Evolutionary conservation across 2,888 invertebrate genomes (phyloP), one percentile per base, ranked within the genome.

Genomic region (Cheilosia soror): DNA sequence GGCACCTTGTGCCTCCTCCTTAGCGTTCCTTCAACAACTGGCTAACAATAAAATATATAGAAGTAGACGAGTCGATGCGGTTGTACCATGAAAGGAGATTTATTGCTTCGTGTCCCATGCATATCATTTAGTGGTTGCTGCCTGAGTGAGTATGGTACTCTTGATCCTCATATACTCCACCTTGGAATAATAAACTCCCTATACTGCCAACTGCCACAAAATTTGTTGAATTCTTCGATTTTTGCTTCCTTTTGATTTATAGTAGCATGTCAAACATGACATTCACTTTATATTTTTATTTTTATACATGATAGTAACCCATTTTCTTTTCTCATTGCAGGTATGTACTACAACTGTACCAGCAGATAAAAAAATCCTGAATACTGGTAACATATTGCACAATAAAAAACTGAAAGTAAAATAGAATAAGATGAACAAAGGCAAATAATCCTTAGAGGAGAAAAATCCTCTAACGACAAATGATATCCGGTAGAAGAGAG

Each of bases 291-390:
- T 81, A 76, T 80, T 72, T 20, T 20, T 81, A 76, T 80, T 72
- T 20, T 20, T 20, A 20, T 77, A 81, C 81, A 81, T 49, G 68
- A 79, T 79, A 84, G 75, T 87, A 87, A 82, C 87, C 72, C 49
- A 60, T 71, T 65, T 82, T 58, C 57, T 63, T 58, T 62, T 85
- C 40, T 87, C 66, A 65, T 88, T 88, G 47, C 87, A 88, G 87
- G 88, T 88, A 88, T 80, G 88, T 88, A 86, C 73, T 33, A 25
- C 11, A 5, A 27, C 44, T 42, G 57, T 40, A 11, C 29, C 31
- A 49, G 27, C 53, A 60, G 47, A 60, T 20, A 25, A 11, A 27
- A 20, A 58, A 37, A 75, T 57, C 55, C 29, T 73, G 9, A 20
- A 37, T 53, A 69, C 33, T 57, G 78, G 78, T 83, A 73, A 83